These are phyloP conservation scores for Syngnathus acus DNA, from an alignment of 2,797 vertebrate genomes.

Conservation along the genomic window DNA sequence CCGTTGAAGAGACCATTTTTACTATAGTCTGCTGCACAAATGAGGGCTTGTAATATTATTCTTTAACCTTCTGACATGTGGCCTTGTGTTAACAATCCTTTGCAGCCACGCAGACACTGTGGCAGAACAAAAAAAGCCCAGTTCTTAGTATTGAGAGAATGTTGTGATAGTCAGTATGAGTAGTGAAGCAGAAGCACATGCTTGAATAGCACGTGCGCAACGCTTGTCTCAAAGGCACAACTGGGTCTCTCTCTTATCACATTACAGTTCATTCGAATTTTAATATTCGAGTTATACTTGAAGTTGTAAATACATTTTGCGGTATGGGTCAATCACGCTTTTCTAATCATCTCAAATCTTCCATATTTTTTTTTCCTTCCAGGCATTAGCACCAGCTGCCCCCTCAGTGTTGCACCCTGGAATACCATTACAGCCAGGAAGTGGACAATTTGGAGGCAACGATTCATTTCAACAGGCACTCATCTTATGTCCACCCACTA, in stretches of 20 bases:
- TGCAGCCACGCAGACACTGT: conserved; percentile 25
- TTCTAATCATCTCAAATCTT: neutral
- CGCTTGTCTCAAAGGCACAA: neutral
- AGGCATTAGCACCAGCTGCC: conserved; percentile 81
- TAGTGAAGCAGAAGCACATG: conserved; percentile 38
- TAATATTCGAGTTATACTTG: neutral
- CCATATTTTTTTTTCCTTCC: neutral
- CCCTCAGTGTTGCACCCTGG: conserved; percentile 88
- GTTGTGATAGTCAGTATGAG: conserved; percentile 43
- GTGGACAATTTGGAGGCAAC: conserved; percentile 86
- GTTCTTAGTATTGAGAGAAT: conserved; percentile 51
- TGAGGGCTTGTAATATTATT: neutral
- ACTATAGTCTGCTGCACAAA: neutral
- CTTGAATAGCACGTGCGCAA: neutral
- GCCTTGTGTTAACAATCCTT: conserved; percentile 42
- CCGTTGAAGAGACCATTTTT: neutral
- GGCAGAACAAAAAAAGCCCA: conserved; percentile 45
- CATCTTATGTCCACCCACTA: conserved; percentile 88
- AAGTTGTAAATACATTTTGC: neutral
- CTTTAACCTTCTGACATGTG: conserved; percentile 39
- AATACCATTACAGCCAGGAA: conserved; percentile 87
- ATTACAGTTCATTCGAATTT: neutral
- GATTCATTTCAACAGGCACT: conserved; percentile 94
- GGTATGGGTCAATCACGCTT: neutral
- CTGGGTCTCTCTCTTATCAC: neutral